Conservation (phyloP, 2,797 vertebrate species). For the Lates japonicus region DNA sequence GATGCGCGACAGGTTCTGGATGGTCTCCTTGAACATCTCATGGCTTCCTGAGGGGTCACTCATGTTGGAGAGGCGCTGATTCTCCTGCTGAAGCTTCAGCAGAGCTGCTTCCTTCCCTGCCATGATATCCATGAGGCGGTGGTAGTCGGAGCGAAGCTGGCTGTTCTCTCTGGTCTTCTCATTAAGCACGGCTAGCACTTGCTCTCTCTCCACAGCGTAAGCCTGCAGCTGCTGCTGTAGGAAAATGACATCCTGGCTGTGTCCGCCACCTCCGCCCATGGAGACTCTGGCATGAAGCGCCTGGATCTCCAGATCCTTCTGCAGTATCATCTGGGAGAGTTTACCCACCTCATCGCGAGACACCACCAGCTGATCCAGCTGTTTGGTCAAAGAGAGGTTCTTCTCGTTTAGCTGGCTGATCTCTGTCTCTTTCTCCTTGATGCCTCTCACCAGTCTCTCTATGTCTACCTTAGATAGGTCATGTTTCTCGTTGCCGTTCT, state of each 20-base stretch:
- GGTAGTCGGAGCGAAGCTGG: constrained; percentile 94
- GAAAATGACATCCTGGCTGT: constrained; percentile 89
- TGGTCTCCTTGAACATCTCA: constrained; percentile 98
- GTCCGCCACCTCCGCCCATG: constrained; percentile 76
- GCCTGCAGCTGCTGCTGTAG: constrained; percentile 97
- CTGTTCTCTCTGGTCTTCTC: constrained; percentile 98
- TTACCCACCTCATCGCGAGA: constrained; percentile 94
- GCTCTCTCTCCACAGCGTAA: constrained; percentile 92
- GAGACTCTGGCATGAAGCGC: constrained; percentile 92
- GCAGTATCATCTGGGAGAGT: constrained; percentile 93
- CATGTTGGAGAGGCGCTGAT: constrained; percentile 88
- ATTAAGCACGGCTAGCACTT: constrained; percentile 93
- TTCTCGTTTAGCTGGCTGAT: constrained; percentile 96
- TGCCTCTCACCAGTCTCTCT: constrained; percentile 92
- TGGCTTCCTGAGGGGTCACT: constrained; percentile 92
- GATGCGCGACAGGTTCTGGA: constrained; percentile 98
- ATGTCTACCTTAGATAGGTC: constrained; percentile 97
- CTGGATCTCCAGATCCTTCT: constrained; percentile 97
- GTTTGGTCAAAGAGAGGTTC: constrained; percentile 91
- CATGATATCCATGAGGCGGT: constrained; percentile 94
- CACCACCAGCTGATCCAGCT: constrained; percentile 91
- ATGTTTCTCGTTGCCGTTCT: constrained; percentile 96
- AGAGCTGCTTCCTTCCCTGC: constrained; percentile 95
- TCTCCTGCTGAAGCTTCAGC: constrained; percentile 94
- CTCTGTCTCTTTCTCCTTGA: constrained; percentile 97